Conservation (phyloP, 2,797 vertebrate genomes). For the Phataginus tricuspis region DNA sequence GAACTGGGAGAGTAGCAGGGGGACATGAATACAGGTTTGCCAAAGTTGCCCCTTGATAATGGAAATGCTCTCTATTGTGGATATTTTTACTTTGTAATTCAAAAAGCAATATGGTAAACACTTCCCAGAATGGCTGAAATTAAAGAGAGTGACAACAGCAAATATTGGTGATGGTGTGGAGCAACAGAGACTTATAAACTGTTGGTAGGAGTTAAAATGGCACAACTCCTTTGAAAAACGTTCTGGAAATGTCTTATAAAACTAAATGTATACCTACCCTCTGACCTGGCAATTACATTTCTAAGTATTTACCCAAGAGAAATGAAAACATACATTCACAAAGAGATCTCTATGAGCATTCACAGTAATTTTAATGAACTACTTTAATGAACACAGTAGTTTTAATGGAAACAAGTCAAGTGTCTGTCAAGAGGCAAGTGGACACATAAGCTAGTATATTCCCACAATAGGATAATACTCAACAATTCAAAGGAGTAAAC, state of each 20-base stretch:
- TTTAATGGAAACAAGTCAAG: slow-evolving; percentile 35
- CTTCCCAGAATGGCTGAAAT: not conserved
- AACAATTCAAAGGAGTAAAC: not conserved
- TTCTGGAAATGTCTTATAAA: slow-evolving; percentile 15
- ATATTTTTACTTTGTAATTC: slow-evolving; percentile 16
- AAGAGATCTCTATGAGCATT: not conserved
- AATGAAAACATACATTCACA: slow-evolving; percentile 7
- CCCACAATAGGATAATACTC: not conserved
- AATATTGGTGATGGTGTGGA: not conserved
- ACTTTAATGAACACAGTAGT: not conserved
- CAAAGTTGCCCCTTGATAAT: not conserved
- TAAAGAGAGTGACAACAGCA: not conserved
- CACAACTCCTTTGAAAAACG: not conserved
- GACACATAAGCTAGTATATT: slow-evolving; percentile 25
- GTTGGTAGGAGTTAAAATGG: not conserved
- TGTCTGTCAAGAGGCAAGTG: slow-evolving; percentile 33
- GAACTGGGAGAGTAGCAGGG: not conserved
- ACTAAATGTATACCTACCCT: not conserved
- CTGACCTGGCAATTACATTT: slow-evolving; percentile 3
- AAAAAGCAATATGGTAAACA: not conserved
- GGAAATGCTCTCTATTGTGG: not conserved
- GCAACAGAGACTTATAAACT: not conserved
- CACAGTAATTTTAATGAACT: not conserved
- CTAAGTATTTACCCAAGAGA: slow-evolving; percentile 11
- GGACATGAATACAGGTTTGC: not conserved